A percentile compares a stretch with the other conserved stretches of the same genome.
Conservation (phyloP, 2,888 invertebrate genomes). For the Onthophagus sagittarius region DNA sequence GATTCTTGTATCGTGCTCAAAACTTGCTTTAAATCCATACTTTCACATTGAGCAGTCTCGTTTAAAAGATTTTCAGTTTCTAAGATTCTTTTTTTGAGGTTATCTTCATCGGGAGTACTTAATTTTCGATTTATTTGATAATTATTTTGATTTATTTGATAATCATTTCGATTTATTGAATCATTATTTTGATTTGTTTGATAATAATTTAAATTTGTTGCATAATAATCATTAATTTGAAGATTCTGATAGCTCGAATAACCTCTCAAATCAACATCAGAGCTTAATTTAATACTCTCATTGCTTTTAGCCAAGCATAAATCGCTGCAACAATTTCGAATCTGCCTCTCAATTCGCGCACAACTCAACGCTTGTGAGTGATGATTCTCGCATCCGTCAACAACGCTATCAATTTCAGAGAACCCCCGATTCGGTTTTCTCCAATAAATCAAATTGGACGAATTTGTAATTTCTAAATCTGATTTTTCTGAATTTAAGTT, state of each 20-base stretch:
- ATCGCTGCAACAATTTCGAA: conserved; percentile 31
- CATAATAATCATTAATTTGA: background rate
- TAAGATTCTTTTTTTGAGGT: background rate
- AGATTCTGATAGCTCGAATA: conserved; percentile 16
- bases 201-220: too few relatives aligned
- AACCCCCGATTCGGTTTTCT: conserved; percentile 9
- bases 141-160: too few relatives aligned
- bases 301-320: conserved; percentile 20
- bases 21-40: conserved; percentile 13
- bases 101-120: background rate
- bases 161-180: too few relatives aligned
- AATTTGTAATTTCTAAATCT: background rate
- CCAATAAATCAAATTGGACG: background rate
- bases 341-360: conserved; percentile 26
- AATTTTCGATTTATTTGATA: background rate
- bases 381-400: conserved; percentile 22
- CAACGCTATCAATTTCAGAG: conserved; percentile 29
- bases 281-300: conserved; percentile 13
- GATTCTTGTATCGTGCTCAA: conserved; percentile 21
- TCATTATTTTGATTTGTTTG: too few relatives aligned
- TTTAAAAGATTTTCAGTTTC: background rate
- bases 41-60: background rate
- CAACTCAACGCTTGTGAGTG: conserved; percentile 29
- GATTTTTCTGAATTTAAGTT: conserved; percentile 1
- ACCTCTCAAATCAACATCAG: conserved; percentile 20